phyloP scores from a whole-genome alignment of 2,113 vertebrate species.

The Monarcha castaneiventris region DNA sequence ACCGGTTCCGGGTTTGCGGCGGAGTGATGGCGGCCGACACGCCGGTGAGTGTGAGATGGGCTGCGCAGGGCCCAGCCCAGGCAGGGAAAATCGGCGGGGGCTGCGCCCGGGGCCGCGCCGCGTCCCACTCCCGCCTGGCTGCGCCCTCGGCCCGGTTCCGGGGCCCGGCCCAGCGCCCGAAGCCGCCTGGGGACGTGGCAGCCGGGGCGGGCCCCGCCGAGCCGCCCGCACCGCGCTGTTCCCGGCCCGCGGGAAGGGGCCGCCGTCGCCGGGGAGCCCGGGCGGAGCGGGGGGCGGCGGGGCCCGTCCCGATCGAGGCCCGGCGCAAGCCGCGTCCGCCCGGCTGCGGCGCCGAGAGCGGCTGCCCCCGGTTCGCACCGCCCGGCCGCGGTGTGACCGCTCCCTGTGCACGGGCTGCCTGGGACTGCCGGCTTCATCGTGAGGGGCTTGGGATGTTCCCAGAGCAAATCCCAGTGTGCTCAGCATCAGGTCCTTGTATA shows the following conservation, averaged over 20 bases:
- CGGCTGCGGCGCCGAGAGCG: background rate
- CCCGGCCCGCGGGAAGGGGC: background rate
- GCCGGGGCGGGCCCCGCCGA: no score
- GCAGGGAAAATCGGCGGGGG: no score
- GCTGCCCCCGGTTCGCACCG: background rate
- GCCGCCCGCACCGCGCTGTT: background rate
- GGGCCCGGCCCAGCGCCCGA: background rate
- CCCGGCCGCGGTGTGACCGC: background rate
- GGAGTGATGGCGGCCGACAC: slow-evolving; percentile 95
- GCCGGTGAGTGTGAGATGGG: slow-evolving; percentile 83
- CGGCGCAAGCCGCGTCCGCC: no score
- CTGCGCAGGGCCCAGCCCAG: background rate
- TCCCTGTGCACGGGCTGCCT: background rate
- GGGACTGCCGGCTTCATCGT: accelerated
- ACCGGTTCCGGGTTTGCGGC: slow-evolving; percentile 81
- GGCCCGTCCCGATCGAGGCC: background rate
- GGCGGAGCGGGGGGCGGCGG: background rate
- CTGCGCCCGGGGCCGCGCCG: no score
- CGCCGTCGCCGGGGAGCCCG: background rate
- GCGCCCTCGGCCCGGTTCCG: background rate
- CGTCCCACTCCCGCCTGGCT: no score
- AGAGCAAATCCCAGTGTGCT: no score
- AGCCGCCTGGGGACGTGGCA: background rate
- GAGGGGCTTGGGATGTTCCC: background rate
- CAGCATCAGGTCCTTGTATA: accelerated